Base-by-base conservation (phyloP, 2,888 invertebrate genomes). In the Dynastes tityus region DNA sequence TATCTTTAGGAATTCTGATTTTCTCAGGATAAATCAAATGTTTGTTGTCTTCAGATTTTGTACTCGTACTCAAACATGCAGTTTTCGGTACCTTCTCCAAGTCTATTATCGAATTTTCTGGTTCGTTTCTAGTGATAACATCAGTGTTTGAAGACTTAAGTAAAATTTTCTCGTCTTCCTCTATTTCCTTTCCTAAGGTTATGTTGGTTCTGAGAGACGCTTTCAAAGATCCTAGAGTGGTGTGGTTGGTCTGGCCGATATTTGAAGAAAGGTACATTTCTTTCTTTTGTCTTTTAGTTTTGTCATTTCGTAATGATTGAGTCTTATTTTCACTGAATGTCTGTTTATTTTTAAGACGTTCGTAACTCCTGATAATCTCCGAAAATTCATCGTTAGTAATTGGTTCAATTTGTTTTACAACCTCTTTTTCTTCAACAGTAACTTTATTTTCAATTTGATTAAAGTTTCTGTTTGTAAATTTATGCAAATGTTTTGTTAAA, bases 1-100 rank as follows among this genome's bases (percentile, higher is more conserved):
- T 89, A 74, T 92, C 91, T 83, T 91, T 91, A 2, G 96, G 95
- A 81, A 96, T 95, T 82, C 90, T 90, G 80, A 96, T 95, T 84
- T 89, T 90, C 80, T 92, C 91, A 51, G 91, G 91, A 85, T 93
- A 93, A 51, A 84, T 81, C 71, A 88, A 83, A 81, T 87, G 83
- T 80, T 70, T 82, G 75, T 81, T 85, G 83, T 83, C 79, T 79
- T 64, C 40, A 4, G 65, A 78, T 81, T 82, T 82, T 82, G 77
- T 76, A 82, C 37, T 53, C 32, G 65, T 40, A 68, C 58, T 80
- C 55, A 58, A n/a, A 29, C 78, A 78, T 80, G 53, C 55, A 40
- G 79, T 73, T 78, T 77, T 73, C 67, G 76, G 49, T 49, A 68
- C 73, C 80, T 76, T 79, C 70, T 32, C 76, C 77, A 70, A 78